These are phyloP conservation scores for Drosophila diplacantha DNA, from an alignment of 2,888 invertebrate species.

Conservation along the genomic window DNA sequence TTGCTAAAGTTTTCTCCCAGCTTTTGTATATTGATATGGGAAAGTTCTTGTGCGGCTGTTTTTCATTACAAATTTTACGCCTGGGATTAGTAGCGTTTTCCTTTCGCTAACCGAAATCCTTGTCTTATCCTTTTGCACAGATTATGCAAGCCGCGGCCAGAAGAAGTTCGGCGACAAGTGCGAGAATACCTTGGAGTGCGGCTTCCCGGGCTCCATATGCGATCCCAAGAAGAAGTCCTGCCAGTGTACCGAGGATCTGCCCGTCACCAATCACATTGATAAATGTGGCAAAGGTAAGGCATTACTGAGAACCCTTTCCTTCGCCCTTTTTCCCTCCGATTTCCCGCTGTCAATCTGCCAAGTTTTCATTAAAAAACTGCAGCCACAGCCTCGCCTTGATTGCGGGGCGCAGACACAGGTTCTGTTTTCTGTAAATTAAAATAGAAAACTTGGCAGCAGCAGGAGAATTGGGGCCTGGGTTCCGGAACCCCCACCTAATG, in stretches of 20 bases:
- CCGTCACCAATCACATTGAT: slow-evolving; percentile 89
- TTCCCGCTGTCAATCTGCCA: slow-evolving; percentile 60
- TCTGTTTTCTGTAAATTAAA: slow-evolving; percentile 53
- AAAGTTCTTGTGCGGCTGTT: slow-evolving; percentile 56
- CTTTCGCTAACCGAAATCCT: slow-evolving; percentile 6
- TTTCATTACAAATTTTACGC: slow-evolving; percentile 63
- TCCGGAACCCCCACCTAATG: slow-evolving; percentile 33
- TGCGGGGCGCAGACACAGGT: slow-evolving; percentile 40
- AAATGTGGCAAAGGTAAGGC: slow-evolving; percentile 89
- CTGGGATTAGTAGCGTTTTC: slow-evolving; percentile 52
- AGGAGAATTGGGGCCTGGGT: background rate
- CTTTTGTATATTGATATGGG: slow-evolving; percentile 41
- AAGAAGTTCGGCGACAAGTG: slow-evolving; percentile 89
- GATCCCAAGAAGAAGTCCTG: slow-evolving; percentile 84
- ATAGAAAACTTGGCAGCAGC: slow-evolving; percentile 51
- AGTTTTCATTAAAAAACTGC: slow-evolving; percentile 64
- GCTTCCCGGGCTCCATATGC: slow-evolving; percentile 86
- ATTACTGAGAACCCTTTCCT: background rate
- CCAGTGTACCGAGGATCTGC: slow-evolving; percentile 85
- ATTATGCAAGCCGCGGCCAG: slow-evolving; percentile 80
- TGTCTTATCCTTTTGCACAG: slow-evolving; percentile 61
- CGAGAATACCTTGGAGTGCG: slow-evolving; percentile 84
- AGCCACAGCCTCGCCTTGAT: slow-evolving; percentile 54
- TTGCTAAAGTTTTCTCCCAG: slow-evolving; percentile 30
- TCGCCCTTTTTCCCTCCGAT: slow-evolving; percentile 8